Evolutionary conservation across 2,113 vertebrate genomes (phyloP), one percentile per base, ranked within the genome.

Genomic region (Psettodes erumei): DNA sequence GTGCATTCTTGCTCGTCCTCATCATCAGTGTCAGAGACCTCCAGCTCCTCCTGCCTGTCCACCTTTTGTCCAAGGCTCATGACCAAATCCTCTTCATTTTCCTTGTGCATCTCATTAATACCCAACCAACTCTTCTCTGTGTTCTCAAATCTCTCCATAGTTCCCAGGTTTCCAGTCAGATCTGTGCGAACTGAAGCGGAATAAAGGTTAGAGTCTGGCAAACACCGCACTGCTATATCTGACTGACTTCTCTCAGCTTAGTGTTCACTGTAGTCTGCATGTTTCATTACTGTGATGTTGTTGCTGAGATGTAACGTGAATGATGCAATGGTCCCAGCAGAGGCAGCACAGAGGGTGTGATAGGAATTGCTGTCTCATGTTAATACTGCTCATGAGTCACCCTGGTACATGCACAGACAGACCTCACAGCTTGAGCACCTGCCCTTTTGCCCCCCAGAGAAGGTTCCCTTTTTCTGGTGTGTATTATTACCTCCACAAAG

Each of bases 131-230:
- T 12, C 32, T 1, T 42, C 75, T 43, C 30, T 38, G 45, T 72
- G 33, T 4, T 63, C 51, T 63, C 50, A 28, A 38, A 56, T 35
- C 9, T 67, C 79, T 88, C 79, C 89, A 89, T 91, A 7, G 11
- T 51, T 58, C 40, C 12, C 38, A 35, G 42, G 0, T 32, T 51
- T 42, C 30, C 54, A 18, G 30, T 53, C 48, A 51, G 53, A 47
- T 47, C 68, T 72, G 61, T 27, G 58, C 65, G 58, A 78, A 28
- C 42, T 1, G 2, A 21, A 35, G 53, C 45, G 42, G 35, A 28
- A 37, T 2, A 72, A n/a, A 56, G 43, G 21, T 25, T 2, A 33
- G 47, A 5, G 13, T 32, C 48, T 16, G 19, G 25, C 6, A 27
- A 45, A 50, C 35, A 5, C 5, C 0, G n/a, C 6, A 7, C 15